Evolutionary conservation across 2,797 vertebrate species (phyloP).

Genomic region (Acestrorhynchus altus): DNA sequence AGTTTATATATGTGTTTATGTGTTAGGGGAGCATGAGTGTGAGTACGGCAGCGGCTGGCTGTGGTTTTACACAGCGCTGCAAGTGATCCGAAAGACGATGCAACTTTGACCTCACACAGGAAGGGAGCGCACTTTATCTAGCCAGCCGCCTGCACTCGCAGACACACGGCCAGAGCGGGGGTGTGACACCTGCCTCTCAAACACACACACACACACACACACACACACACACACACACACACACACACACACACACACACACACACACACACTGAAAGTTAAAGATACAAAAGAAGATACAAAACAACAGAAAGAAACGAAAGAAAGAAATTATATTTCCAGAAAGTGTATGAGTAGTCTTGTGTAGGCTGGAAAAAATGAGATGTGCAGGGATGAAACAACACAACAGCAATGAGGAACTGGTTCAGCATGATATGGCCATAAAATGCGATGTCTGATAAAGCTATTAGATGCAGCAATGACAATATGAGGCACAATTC

Average conservation of each 20-base stretch:
- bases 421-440: no score
- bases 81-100: slow-evolving; percentile 47
- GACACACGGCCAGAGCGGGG: slow-evolving; percentile 69
- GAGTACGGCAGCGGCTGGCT: slow-evolving; percentile 40
- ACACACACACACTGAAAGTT: slow-evolving; percentile 21
- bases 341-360: slow-evolving; percentile 31
- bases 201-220: slow-evolving; percentile 30
- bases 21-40: neutral
- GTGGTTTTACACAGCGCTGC: slow-evolving; percentile 50
- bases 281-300: slow-evolving; percentile 49
- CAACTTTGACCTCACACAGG: slow-evolving; percentile 79
- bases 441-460: no score
- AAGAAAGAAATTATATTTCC: slow-evolving; percentile 40
- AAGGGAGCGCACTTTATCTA: slow-evolving; percentile 79
- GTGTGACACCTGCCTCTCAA: slow-evolving; percentile 77
- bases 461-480: no score
- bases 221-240: slow-evolving; percentile 32
- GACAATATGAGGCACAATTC: no score
- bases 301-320: slow-evolving; percentile 56
- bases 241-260: slow-evolving; percentile 27
- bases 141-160: slow-evolving; percentile 47
- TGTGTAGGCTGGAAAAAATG: slow-evolving; percentile 16
- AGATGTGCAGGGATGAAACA: slow-evolving; percentile 13
- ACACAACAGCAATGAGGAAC: neutral
- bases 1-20: neutral